Evolutionary conservation across 2,797 vertebrate genomes (phyloP).

Genomic region (Enteromius argenteus): DNA sequence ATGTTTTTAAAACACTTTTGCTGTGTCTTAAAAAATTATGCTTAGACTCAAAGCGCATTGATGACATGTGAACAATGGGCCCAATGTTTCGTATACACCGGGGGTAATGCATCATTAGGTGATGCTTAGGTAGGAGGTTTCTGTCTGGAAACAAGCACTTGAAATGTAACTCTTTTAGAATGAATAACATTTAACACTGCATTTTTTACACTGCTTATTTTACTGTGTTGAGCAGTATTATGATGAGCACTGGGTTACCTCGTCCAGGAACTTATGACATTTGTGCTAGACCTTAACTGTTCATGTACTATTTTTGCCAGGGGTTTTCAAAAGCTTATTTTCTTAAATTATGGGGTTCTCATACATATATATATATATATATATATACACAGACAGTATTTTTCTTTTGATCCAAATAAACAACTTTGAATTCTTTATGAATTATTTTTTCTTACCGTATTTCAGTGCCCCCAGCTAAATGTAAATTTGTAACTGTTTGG

Average conservation of each 20-base stretch:
- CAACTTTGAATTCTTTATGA: background rate
- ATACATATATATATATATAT: too few species aligned
- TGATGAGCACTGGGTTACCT: background rate
- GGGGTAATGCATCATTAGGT: background rate
- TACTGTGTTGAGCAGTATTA: background rate
- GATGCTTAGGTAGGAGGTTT: background rate
- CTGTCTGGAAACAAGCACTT: background rate
- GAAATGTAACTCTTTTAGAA: background rate
- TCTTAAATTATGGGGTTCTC: too few species aligned
- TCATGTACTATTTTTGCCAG: too few species aligned
- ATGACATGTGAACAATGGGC: background rate
- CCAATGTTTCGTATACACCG: background rate
- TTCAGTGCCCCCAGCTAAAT: background rate
- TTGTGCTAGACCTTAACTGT: too few species aligned
- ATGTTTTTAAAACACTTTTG: background rate
- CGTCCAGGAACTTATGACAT: background rate
- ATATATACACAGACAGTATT: too few species aligned
- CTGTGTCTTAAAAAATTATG: slow-evolving; percentile 1
- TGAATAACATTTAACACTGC: background rate
- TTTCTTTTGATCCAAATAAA: background rate
- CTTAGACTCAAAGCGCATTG: background rate
- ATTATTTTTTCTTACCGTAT: background rate
- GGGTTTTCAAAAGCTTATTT: background rate
- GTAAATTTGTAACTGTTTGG: background rate
- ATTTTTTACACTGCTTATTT: slow-evolving; percentile 12